These are phyloP conservation scores for Pseudonaja textilis DNA, from an alignment of 2,113 vertebrate species.

Conservation along the genomic window DNA sequence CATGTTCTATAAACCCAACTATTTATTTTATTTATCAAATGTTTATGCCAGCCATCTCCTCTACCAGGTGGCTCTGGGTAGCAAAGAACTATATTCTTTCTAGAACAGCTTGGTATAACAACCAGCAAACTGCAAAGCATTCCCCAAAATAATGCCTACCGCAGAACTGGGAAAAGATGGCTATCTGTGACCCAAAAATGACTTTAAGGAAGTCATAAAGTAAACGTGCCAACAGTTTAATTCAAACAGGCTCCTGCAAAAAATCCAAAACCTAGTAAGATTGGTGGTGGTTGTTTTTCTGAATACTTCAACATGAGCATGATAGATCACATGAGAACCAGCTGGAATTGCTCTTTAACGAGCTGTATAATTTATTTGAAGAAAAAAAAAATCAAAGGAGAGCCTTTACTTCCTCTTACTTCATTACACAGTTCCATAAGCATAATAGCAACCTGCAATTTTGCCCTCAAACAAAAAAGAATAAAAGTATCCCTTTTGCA, in stretches of 20 bases:
- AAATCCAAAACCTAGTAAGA: neutral
- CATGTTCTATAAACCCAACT: neutral
- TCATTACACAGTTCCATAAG: conserved; percentile 7
- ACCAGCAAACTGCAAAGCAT: neutral
- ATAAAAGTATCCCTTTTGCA: neutral
- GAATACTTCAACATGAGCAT: neutral
- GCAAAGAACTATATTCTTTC: neutral
- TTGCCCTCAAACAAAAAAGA: neutral
- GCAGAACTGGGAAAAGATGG: neutral
- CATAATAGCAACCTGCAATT: conserved; percentile 1
- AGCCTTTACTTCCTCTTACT: neutral
- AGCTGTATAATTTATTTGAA: neutral
- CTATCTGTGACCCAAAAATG: neutral
- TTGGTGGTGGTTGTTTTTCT: neutral
- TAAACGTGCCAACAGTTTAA: neutral
- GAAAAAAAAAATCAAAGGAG: neutral
- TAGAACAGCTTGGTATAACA: neutral
- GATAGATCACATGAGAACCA: neutral
- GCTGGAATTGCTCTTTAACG: neutral
- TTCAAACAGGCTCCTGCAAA: neutral
- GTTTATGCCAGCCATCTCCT: neutral
- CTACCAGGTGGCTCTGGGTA: neutral
- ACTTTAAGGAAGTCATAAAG: neutral
- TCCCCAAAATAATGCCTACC: neutral
- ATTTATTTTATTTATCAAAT: neutral